Evolutionary conservation across 2,113 vertebrate species (phyloP).

Genomic region (Aramus guarauna): DNA sequence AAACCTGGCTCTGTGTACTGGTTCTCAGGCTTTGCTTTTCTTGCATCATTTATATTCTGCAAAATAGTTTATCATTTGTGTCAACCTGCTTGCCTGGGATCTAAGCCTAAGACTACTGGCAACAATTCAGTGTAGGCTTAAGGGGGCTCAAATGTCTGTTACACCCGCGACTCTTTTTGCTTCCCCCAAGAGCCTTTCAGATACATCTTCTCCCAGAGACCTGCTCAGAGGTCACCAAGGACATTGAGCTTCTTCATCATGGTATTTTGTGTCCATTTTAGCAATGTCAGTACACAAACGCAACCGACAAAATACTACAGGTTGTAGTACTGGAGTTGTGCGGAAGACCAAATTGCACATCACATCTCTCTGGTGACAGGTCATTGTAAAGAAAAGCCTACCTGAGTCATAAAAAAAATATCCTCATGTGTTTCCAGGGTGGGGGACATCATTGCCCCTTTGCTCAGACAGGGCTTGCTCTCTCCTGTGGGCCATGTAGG

Average conservation of each 20-base stretch:
- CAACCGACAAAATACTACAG: not conserved
- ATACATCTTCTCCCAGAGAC: not conserved
- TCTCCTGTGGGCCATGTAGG: not conserved
- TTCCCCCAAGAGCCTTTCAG: not conserved
- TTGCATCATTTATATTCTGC: not conserved
- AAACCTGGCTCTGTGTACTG: not conserved
- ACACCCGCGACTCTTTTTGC: not conserved
- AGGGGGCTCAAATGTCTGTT: not conserved
- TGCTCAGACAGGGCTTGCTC: not conserved
- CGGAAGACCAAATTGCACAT: not conserved
- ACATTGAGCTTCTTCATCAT: not conserved
- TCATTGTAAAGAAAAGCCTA: not conserved
- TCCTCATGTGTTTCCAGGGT: not conserved
- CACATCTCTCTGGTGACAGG: not conserved
- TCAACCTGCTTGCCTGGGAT: not conserved
- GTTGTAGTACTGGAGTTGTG: not conserved
- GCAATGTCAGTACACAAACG: not conserved
- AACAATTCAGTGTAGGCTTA: not conserved
- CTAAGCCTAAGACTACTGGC: not conserved
- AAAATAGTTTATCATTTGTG: not conserved
- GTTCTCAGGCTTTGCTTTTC: not conserved
- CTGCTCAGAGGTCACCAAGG: not conserved
- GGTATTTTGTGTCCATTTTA: not conserved
- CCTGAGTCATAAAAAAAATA: not conserved
- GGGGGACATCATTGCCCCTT: fast-evolving